A percentile compares a stretch with the other conserved stretches of the same genome.
These are phyloP conservation scores for Hozukius guyotensis DNA, from an alignment of 2,797 vertebrate genomes.

Conservation along the genomic window DNA sequence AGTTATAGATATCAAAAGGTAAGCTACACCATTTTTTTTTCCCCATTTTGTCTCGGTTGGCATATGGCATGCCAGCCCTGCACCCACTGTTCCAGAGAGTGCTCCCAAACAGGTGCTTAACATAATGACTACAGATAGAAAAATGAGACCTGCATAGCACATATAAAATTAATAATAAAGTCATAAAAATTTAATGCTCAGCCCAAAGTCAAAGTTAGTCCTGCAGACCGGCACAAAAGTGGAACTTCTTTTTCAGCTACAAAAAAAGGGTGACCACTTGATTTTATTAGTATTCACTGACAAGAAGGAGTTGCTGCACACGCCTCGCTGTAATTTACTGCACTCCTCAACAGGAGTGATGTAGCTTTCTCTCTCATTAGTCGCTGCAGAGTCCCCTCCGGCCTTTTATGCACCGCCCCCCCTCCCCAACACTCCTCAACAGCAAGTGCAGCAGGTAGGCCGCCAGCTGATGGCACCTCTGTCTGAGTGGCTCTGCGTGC, in stretches of 20 bases:
- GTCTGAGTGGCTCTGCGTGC: constrained; percentile 47
- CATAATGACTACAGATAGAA: neutral
- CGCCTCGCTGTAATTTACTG: constrained; percentile 39
- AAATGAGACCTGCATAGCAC: neutral
- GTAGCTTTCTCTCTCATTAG: constrained; percentile 43
- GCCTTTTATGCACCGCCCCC: constrained; percentile 24
- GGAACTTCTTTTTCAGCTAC: constrained; percentile 9
- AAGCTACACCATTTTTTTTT: neutral
- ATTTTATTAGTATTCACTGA: constrained; percentile 42
- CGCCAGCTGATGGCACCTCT: constrained; percentile 52
- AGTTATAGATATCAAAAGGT: neutral
- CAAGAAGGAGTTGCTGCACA: constrained; percentile 16
- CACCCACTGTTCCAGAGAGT: neutral
- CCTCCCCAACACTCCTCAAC: neutral
- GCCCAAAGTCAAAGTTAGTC: constrained; percentile 13
- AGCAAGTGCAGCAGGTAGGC: constrained; percentile 30
- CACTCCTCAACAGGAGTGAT: constrained; percentile 25
- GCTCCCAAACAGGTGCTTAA: neutral
- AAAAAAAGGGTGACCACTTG: constrained; percentile 29
- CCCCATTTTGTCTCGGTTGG: neutral
- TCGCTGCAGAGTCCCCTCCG: constrained; percentile 23
- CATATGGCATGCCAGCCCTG: neutral
- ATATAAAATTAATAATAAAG: constrained; percentile 8
- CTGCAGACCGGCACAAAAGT: neutral
- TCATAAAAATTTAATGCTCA: constrained; percentile 5